These are phyloP conservation scores for Lordiphosa stackelbergi DNA, from an alignment of 1,140 invertebrate species.

Conservation along the genomic window DNA sequence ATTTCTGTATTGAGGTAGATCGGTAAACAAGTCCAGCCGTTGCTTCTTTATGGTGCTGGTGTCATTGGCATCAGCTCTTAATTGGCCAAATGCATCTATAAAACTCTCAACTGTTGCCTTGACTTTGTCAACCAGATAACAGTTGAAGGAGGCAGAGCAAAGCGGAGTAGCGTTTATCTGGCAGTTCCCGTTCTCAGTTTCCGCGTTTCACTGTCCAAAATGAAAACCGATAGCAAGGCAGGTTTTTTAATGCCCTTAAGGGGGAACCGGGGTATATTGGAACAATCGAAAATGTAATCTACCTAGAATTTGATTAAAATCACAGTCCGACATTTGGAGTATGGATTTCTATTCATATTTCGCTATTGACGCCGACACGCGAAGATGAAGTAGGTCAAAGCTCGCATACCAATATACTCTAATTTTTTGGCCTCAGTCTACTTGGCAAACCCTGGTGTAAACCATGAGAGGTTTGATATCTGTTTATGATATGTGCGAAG, in stretches of 20 bases:
- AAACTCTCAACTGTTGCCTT: conserved; percentile 29
- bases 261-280: too few species aligned
- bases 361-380: too few species aligned
- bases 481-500: too few species aligned
- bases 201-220: conserved; percentile 53
- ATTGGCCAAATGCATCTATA: conserved; percentile 68
- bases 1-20: conserved; percentile 44
- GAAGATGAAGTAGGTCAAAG: too few species aligned
- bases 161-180: neutral
- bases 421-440: too few species aligned
- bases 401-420: too few species aligned
- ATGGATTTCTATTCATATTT: too few species aligned
- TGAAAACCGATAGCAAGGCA: conserved; percentile 41
- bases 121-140: conserved; percentile 43
- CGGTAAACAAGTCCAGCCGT: conserved; percentile 53
- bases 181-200: conserved; percentile 26
- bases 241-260: conserved; percentile 5
- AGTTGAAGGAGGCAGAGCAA: neutral
- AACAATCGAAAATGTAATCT: too few species aligned
- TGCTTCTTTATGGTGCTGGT: conserved; percentile 28
- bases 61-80: conserved; percentile 36
- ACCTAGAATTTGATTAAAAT: too few species aligned
- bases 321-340: too few species aligned
- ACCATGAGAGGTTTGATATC: too few species aligned
- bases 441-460: too few species aligned